Percentiles rank a stretch among this genome's conserved stretches.
phyloP scores from a whole-genome alignment of 2,113 vertebrate genomes.

The Vidua chalybeata region DNA sequence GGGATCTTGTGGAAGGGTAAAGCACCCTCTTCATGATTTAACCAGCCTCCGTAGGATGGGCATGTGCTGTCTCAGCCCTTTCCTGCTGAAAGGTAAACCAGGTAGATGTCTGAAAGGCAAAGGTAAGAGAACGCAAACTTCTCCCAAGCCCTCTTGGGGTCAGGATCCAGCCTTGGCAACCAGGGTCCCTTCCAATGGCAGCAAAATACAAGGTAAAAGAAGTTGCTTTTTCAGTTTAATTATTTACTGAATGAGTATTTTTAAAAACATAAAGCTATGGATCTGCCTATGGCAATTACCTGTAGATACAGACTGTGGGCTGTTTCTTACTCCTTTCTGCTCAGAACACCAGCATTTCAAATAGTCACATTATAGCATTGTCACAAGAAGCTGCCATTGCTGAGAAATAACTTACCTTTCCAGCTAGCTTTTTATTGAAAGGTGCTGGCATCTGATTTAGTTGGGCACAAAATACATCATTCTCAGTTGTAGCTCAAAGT shows the following conservation, averaged over 20 bases:
- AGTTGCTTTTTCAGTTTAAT: not conserved
- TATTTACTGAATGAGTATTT: not conserved
- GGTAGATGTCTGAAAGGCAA: not conserved
- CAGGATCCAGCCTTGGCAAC: not conserved
- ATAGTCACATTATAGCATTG: not conserved
- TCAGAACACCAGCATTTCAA: not conserved
- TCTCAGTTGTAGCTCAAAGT: not conserved
- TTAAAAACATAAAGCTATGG: not conserved
- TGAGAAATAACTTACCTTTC: slow-evolving; percentile 2
- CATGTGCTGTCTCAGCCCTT: not conserved
- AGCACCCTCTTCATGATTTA: not conserved
- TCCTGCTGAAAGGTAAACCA: not conserved
- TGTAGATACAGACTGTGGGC: not conserved
- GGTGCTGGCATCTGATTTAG: not conserved
- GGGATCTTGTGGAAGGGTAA: not conserved
- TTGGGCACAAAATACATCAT: not conserved
- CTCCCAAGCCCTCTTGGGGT: not conserved
- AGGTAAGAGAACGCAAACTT: not conserved
- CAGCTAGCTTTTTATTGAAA: not conserved
- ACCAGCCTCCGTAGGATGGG: not conserved
- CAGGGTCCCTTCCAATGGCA: not conserved
- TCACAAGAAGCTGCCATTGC: not conserved
- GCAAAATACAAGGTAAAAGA: not conserved
- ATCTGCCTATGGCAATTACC: not conserved
- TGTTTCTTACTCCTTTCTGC: not conserved